Evolutionary conservation across 2,797 vertebrate genomes (phyloP).

Genomic region (Sebastes umbrosus): DNA sequence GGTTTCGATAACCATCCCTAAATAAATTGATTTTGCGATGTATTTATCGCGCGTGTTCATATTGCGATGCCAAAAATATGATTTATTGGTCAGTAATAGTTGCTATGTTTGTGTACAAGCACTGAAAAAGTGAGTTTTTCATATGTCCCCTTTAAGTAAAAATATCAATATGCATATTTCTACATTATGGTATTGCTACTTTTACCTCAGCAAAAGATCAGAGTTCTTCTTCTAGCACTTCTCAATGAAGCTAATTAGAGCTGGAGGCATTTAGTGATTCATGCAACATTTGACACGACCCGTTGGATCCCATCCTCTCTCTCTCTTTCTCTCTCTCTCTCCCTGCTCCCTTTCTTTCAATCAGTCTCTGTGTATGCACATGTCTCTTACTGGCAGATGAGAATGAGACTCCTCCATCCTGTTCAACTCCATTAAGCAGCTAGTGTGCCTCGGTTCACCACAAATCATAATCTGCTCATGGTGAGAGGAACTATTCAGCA

Average conservation of each 20-base stretch:
- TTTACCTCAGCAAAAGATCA: not conserved
- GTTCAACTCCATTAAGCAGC: conserved; percentile 75
- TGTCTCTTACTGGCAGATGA: conserved; percentile 54
- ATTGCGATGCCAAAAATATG: too few species aligned
- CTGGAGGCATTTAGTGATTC: conserved; percentile 73
- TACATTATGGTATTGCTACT: not conserved
- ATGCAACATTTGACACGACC: conserved; percentile 72
- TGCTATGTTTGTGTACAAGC: not conserved
- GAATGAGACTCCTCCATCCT: conserved; percentile 63
- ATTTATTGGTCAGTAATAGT: rapidly evolving
- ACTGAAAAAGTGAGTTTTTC: not conserved
- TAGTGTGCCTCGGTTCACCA: conserved; percentile 66
- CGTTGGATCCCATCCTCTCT: conserved; percentile 46
- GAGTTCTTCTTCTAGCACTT: not conserved
- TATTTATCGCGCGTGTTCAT: too few species aligned
- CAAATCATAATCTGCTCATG: conserved; percentile 69
- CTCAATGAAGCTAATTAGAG: conserved; percentile 73
- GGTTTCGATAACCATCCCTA: too few species aligned
- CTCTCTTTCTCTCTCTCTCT: not conserved
- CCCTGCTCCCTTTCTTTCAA: conserved; percentile 30
- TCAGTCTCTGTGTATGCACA: conserved; percentile 22
- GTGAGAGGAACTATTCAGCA: conserved; percentile 43
- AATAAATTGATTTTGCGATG: rapidly evolving
- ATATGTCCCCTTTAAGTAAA: not conserved
- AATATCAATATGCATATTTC: not conserved